Percentiles rank a stretch among this genome's conserved stretches.
Conservation (phyloP, 2,888 invertebrate species). For the Pachycephus smyrnensis region DNA sequence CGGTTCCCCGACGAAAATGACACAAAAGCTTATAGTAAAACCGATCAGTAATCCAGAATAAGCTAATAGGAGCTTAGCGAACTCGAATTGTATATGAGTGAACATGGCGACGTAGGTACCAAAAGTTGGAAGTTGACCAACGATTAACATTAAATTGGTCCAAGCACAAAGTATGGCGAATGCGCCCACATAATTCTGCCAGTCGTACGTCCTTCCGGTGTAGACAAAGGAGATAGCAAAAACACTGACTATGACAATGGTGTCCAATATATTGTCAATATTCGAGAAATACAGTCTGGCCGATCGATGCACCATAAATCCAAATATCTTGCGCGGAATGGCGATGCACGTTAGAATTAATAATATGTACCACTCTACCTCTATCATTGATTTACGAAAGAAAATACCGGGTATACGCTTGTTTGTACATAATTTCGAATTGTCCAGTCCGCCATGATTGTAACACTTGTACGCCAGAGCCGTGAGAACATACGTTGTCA, state of each 20-base stretch:
- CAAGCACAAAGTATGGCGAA: conserved; percentile 66
- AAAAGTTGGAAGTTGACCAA: conserved; percentile 67
- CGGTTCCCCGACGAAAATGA: conserved; percentile 63
- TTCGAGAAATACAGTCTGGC: conserved; percentile 62
- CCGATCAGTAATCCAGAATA: conserved; percentile 66
- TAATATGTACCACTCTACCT: conserved; percentile 59
- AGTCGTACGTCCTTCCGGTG: conserved; percentile 59
- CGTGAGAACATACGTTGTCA: conserved; percentile 61
- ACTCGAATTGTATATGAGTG: conserved; percentile 65
- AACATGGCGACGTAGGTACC: conserved; percentile 69
- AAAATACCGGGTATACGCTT: conserved; percentile 53
- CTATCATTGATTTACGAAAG: conserved; percentile 54
- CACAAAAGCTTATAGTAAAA: conserved; percentile 66
- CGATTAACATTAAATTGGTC: conserved; percentile 66
- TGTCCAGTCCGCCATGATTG: conserved; percentile 48
- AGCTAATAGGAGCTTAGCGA: conserved; percentile 64
- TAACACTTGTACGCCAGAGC: conserved; percentile 62
- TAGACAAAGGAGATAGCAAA: conserved; percentile 62
- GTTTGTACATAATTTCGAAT: conserved; percentile 54
- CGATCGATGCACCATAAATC: conserved; percentile 60
- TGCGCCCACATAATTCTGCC: conserved; percentile 66
- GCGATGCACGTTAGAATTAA: conserved; percentile 59
- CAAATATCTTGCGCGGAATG: conserved; percentile 62
- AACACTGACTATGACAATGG: conserved; percentile 58
- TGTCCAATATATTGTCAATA: conserved; percentile 63